Percentiles rank a stretch among this genome's conserved stretches.
phyloP scores from a whole-genome alignment of 1,140 invertebrate species.

The Drosophila biarmipes region DNA sequence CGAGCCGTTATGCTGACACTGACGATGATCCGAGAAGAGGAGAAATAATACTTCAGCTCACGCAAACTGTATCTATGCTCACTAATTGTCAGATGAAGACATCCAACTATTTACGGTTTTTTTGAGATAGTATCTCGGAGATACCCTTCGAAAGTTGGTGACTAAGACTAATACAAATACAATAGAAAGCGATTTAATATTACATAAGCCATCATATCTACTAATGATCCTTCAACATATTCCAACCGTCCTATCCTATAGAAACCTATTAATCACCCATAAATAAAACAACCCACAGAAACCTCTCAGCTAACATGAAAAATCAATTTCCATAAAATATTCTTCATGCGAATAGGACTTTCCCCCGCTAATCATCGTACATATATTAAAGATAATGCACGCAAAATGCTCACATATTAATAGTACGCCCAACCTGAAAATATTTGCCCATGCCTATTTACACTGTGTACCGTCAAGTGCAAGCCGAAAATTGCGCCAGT shows the following conservation, averaged over 20 bases:
- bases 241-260: slow-evolving; percentile 1
- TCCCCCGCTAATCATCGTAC: slow-evolving; percentile 30
- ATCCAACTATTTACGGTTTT: neutral
- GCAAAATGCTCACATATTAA: slow-evolving; percentile 17
- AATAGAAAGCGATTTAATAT: too few species aligned
- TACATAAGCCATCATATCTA: too few species aligned
- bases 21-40: slow-evolving; percentile 34
- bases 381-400: slow-evolving; percentile 41
- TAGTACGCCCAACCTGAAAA: slow-evolving; percentile 15
- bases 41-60: slow-evolving; percentile 33
- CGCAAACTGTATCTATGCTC: slow-evolving; percentile 46
- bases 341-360: slow-evolving; percentile 9
- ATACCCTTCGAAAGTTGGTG: neutral
- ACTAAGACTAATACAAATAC: too few species aligned
- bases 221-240: too few species aligned
- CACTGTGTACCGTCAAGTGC: slow-evolving; percentile 13
- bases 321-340: slow-evolving; percentile 41
- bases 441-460: slow-evolving; percentile 28
- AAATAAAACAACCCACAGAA: slow-evolving; percentile 15
- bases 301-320: slow-evolving; percentile 11
- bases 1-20: slow-evolving; percentile 34
- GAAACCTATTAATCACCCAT: slow-evolving; percentile 17
- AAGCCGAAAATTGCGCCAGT: slow-evolving; percentile 38
- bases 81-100: slow-evolving; percentile 40
- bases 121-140: neutral